Evolutionary conservation across 2,113 vertebrate species (phyloP), one percentile per base, ranked within the genome.

Genomic region (Nymphicus hollandicus): DNA sequence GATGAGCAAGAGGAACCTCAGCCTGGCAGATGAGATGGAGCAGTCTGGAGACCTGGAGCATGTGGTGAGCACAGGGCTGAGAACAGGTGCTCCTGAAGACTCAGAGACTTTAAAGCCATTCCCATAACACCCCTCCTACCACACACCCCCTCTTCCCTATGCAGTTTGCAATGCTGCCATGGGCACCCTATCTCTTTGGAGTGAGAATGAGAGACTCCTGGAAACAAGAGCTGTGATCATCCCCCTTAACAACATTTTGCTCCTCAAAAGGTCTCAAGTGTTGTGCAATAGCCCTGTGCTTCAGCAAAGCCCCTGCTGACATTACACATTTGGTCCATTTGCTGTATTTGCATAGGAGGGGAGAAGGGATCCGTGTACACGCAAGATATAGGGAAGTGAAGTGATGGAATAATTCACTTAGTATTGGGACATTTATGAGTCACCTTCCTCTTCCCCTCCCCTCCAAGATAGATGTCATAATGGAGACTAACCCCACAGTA

Each of bases 321-420:
- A 35, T 55, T 43, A 22, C 68, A 77, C 11, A 0, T 37, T 81
- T 70, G 52, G 72, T 44, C 49, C 65, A 6, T 7, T 55, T 46
- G 69, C 46, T 71, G 64, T 31, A 46, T 71, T 94, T 89, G 70
- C 37, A 84, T 11, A 69, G 91, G 28, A 91, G 72, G 60, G 73
- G 86, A 89, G 77, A 88, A 81, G 65, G 37, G 41, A 79, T 72
- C 33, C 1, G 0, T 55, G 61, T 43, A 10, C 80, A 56, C 33
- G 72, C 3, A 6, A 94, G 86, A 91, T 68, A 78, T 76, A 88
- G 61, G 82, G 44, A 56, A 91, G 84, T 96, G 96, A 96, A 93
- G 91, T 39, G 96, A 92, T 95, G 96, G 96, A 96, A 96, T 95
- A 95, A 92, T 53, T 96, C 92, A 87, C 69, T 93, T 89, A 28